These are phyloP conservation scores for Myotis findleyi DNA, from an alignment of 2,797 vertebrate species.

Conservation along the genomic window DNA sequence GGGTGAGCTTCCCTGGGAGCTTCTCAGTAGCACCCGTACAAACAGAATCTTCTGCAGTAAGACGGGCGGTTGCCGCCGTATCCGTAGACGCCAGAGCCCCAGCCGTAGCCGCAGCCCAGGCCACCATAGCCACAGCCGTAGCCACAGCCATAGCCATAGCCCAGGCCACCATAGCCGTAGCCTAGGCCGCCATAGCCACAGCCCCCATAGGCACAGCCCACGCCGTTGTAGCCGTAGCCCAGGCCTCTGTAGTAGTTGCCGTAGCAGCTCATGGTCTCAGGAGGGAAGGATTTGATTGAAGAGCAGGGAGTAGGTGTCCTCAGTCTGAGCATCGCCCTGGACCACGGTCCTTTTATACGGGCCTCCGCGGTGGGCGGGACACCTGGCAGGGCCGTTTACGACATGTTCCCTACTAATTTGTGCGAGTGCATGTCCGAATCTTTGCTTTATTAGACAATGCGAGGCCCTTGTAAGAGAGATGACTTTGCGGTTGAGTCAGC, in stretches of 20 bases:
- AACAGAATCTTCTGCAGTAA: neutral
- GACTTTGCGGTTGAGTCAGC: neutral
- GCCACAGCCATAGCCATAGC: neutral
- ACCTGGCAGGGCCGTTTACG: neutral
- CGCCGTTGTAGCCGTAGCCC: neutral
- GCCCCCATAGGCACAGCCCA: neutral
- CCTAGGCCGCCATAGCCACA: neutral
- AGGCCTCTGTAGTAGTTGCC: neutral
- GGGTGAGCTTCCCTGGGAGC: neutral
- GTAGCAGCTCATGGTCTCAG: neutral
- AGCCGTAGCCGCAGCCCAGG: neutral
- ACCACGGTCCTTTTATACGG: neutral
- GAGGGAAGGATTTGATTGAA: neutral
- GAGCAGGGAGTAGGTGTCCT: neutral
- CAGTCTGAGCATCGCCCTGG: neutral
- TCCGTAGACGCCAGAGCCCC: neutral
- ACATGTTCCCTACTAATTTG: neutral
- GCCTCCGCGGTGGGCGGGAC: neutral
- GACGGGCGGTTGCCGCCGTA: neutral
- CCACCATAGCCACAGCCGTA: neutral
- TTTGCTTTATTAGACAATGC: neutral
- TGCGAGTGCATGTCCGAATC: neutral
- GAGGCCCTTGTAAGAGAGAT: neutral
- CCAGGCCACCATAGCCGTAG: neutral
- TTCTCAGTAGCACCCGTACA: neutral